Conservation (phyloP, 2,888 invertebrate species). For the Drosophila lacicola region DNA sequence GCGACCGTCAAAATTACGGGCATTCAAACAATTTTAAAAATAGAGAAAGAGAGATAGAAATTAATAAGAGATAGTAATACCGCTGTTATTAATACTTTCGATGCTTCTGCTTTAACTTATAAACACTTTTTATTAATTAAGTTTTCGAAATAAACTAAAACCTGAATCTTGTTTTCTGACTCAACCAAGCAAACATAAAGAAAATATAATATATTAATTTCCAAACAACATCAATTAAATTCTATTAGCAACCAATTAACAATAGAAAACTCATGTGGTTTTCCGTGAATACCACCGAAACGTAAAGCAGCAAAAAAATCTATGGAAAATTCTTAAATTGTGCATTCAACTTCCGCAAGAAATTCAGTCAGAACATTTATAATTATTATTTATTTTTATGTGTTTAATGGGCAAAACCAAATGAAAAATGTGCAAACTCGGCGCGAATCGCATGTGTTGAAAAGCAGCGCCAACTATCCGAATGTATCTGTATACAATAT, state of each 20-base stretch:
- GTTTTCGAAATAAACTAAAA: background rate
- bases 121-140: background rate
- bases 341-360: constrained; percentile 2
- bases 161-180: background rate
- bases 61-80: no score
- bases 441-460: constrained; percentile 33
- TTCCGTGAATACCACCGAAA: constrained; percentile 2
- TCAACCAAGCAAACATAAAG: background rate
- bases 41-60: no score
- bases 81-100: no score
- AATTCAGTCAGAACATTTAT: constrained; percentile 4
- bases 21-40: no score
- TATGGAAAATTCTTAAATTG: background rate
- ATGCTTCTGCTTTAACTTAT: background rate
- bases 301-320: background rate
- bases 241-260: constrained; percentile 15
- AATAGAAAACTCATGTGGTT: constrained; percentile 5
- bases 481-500: constrained; percentile 5
- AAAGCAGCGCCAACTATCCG: constrained; percentile 17
- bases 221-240: background rate
- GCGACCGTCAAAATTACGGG: no score
- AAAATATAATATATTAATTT: constrained; percentile 8
- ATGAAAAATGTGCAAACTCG: constrained; percentile 25
- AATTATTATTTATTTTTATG: constrained; percentile 6
- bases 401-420: constrained; percentile 12